Conservation (phyloP, 1,140 invertebrate genomes). For the Drosophila auraria region DNA sequence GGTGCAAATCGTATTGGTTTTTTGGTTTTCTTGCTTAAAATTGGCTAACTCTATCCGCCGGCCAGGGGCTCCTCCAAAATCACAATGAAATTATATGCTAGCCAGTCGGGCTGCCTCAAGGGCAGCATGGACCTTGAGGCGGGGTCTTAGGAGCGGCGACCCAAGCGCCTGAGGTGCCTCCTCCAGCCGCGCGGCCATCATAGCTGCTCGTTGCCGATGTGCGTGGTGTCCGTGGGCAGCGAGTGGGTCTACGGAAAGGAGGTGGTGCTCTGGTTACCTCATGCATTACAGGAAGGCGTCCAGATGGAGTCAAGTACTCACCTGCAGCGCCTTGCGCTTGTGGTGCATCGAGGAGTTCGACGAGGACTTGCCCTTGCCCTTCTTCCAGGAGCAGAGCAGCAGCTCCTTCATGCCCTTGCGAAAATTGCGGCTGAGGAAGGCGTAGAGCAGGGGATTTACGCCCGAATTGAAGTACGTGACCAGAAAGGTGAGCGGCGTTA, state of each 20-base stretch:
- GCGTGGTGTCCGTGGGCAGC: slow-evolving; percentile 83
- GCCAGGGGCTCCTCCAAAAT: slow-evolving; percentile 48
- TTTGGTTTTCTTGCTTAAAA: slow-evolving; percentile 30
- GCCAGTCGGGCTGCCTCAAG: slow-evolving; percentile 9
- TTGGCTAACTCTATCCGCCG: slow-evolving; percentile 33
- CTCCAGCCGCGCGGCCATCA: slow-evolving; percentile 75
- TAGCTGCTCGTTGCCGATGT: slow-evolving; percentile 84
- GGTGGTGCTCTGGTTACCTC: slow-evolving; percentile 9
- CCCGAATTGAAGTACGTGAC: slow-evolving; percentile 94
- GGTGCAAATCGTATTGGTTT: slow-evolving; percentile 15
- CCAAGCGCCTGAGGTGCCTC: slow-evolving; percentile 47
- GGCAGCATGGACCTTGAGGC: slow-evolving; percentile 22
- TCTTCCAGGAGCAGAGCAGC: slow-evolving; percentile 86
- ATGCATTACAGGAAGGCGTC: neutral
- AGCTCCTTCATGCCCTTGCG: slow-evolving; percentile 90
- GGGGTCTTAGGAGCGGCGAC: slow-evolving; percentile 58
- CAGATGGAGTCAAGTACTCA: slow-evolving; percentile 39
- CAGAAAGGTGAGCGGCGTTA: slow-evolving; percentile 93
- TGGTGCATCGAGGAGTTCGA: slow-evolving; percentile 84
- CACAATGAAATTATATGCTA: slow-evolving; percentile 62
- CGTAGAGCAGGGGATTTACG: slow-evolving; percentile 93
- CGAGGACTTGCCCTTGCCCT: slow-evolving; percentile 82
- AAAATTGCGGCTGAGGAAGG: slow-evolving; percentile 92
- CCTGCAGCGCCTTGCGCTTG: slow-evolving; percentile 81
- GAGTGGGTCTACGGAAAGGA: slow-evolving; percentile 72